Conservation (phyloP, 2,113 vertebrate species). For the Myotis lucifugus region DNA sequence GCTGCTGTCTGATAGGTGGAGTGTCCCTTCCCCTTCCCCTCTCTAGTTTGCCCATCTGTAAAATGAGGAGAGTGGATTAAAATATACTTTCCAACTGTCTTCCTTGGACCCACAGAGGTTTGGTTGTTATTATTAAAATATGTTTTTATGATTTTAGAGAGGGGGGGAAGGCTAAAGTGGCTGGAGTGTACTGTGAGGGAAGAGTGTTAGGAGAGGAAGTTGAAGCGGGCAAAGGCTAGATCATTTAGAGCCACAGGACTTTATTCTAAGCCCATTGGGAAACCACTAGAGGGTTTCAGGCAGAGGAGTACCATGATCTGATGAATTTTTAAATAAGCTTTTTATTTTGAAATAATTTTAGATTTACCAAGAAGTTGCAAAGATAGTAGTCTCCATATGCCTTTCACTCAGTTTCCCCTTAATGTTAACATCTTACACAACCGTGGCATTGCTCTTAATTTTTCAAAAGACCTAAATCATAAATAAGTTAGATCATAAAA, state of each 20-base stretch:
- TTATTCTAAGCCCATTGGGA: not conserved
- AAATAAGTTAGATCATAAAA: not conserved
- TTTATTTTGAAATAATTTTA: conserved; percentile 39
- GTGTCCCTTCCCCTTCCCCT: not conserved
- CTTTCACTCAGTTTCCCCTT: not conserved
- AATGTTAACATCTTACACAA: not conserved
- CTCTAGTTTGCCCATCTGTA: not conserved
- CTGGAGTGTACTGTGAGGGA: not conserved
- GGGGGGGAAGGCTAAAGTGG: not conserved
- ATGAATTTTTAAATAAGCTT: not conserved
- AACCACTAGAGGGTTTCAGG: not conserved
- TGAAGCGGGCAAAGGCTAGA: not conserved
- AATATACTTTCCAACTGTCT: not conserved
- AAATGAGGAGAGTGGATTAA: not conserved
- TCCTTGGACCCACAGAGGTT: not conserved
- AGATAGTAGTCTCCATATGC: not conserved
- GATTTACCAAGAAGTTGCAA: not conserved
- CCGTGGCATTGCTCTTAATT: not conserved
- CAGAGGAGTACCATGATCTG: not conserved
- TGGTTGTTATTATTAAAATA: not conserved
- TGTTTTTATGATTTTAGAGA: not conserved
- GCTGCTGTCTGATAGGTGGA: not conserved
- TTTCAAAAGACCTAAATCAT: not conserved
- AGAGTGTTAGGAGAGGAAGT: not conserved
- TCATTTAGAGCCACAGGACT: not conserved